These are phyloP conservation scores for Drosophila acutilabella DNA, from an alignment of 2,888 invertebrate genomes.

Conservation along the genomic window DNA sequence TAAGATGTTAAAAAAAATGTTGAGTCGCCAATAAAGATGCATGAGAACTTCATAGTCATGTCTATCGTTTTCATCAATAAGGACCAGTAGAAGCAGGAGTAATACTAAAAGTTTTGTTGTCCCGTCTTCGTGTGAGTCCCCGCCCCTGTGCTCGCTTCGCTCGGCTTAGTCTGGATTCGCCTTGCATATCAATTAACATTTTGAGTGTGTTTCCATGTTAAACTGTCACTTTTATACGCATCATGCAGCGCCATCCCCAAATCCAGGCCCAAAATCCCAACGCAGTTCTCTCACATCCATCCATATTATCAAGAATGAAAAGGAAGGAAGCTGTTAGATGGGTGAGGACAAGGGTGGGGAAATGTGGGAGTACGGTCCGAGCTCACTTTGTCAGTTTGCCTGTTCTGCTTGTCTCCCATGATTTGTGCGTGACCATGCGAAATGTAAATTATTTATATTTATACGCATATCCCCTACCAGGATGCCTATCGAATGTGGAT, in stretches of 20 bases:
- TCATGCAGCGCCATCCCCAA: conserved; percentile 52
- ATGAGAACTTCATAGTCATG: conserved; percentile 31
- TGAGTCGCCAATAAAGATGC: conserved; percentile 7
- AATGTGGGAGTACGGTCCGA: neutral
- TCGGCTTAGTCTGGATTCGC: neutral
- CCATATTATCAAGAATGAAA: neutral
- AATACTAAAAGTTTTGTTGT: conserved; percentile 22
- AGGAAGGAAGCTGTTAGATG: neutral
- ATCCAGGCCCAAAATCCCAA: conserved; percentile 27
- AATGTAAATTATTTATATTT: conserved; percentile 77
- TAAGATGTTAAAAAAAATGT: neutral
- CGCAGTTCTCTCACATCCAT: conserved; percentile 25
- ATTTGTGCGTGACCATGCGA: conserved; percentile 77
- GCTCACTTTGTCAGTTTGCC: conserved; percentile 21
- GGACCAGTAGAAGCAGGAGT: neutral
- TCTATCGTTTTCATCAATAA: conserved; percentile 20
- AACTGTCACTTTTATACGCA: conserved; percentile 74
- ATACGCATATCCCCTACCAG: conserved; percentile 34
- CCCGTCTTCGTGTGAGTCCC: neutral
- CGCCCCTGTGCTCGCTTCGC: neutral
- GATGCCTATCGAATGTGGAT: conserved; percentile 18
- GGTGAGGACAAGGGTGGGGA: neutral
- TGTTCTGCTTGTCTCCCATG: conserved; percentile 44
- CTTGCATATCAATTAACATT: conserved; percentile 70
- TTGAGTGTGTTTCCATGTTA: conserved; percentile 74